A percentile compares a stretch with the other conserved stretches of the same genome.
Conservation (phyloP, 2,888 invertebrate species). For the Caenorhabditis drosophilae region DNA sequence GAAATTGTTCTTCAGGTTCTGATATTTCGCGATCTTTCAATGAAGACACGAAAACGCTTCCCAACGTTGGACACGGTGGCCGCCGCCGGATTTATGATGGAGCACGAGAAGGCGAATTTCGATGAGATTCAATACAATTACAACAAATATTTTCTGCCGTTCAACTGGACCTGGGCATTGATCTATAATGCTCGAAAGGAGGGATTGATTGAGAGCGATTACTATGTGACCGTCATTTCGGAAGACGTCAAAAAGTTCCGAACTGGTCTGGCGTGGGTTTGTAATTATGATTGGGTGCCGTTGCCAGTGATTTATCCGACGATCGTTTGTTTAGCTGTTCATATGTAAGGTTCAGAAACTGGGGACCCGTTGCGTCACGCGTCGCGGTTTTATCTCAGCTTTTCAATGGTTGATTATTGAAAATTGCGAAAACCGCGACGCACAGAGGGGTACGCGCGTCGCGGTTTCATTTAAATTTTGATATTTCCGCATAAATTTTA, state of each 20-base stretch:
- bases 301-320: constrained; percentile 67
- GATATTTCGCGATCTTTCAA: constrained; percentile 53
- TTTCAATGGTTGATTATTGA: not conserved
- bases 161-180: constrained; percentile 53
- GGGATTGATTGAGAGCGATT: constrained; percentile 49
- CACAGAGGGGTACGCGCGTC: no score
- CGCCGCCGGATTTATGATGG: constrained; percentile 59
- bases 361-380: no score
- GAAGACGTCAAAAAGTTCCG: constrained; percentile 62
- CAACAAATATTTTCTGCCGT: constrained; percentile 51
- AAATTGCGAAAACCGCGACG: not conserved
- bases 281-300: constrained; percentile 67
- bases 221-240: constrained; percentile 50
- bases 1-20: constrained; percentile 49
- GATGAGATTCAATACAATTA: constrained; percentile 57
- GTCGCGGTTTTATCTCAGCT: not conserved
- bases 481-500: not conserved
- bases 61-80: constrained; percentile 56
- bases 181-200: constrained; percentile 49
- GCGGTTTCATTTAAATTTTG: no score
- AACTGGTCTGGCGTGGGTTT: constrained; percentile 59
- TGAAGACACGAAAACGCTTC: constrained; percentile 53
- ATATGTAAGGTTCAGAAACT: constrained; percentile 21
- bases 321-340: constrained; percentile 63
- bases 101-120: constrained; percentile 54